Base-by-base conservation (phyloP, 2,888 invertebrate species). In the Dichetophora obliterata region DNA sequence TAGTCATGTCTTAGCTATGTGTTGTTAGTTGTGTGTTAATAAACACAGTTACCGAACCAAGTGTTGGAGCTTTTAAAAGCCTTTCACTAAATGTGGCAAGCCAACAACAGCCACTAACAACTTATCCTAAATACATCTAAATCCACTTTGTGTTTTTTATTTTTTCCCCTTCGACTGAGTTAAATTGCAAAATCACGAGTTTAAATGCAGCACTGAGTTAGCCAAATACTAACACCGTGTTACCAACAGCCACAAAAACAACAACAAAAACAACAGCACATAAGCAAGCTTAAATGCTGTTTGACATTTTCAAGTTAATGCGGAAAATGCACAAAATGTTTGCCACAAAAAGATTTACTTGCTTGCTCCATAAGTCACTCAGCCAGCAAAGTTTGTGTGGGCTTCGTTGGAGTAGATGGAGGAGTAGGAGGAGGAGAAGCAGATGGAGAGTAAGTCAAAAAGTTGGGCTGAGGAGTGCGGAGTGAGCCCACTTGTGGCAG, bases 281-380 rank as follows among this genome's bases (percentile, higher is more conserved):
- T 43, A 43, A 43, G 43, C 11, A 43, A 43, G 43, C 43, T 43
- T 54, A 54, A 54, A 24, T 34, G 52, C 31, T 52, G 34, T 54
- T 70, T 70, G 70, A 31, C 54, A 70, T 27, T 68, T 50, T 68
- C 48, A 50, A 50, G 68, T 68, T 66, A n/a, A 22, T 68, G 68
- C 27, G 50, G 50, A 24, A 70, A 70, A 54, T 70, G 70, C 70
- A 54, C 19, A 19, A 19, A n/a, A 54, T 70, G 52, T 9, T 54
- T 19, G 54, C 52, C 70, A 70, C 70, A 70, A 70, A 54, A 54
- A 70, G 70, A 27, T 54, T 54, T 54, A 54, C 54, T 54, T 54
- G 22, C n/a, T 43, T 43, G 27, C 68, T 27, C 27, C 27, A 24
- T 50, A 68, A 63, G 43, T 19, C 43, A 22, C 22, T 61, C 16